phyloP scores from a whole-genome alignment of 1,140 invertebrate species.

The Wiebesia pumilae region DNA sequence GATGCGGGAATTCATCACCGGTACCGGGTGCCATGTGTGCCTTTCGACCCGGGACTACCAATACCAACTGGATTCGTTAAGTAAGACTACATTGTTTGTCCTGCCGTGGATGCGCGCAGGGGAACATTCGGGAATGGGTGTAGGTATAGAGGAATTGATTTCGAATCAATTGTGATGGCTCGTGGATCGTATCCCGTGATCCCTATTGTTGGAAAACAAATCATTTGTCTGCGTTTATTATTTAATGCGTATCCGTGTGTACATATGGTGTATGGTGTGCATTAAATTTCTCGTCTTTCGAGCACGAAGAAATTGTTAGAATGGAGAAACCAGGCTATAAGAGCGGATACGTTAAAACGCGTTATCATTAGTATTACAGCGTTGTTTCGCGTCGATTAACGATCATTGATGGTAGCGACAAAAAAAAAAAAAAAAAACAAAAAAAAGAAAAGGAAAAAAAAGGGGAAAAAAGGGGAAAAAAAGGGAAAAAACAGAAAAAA shows the following conservation, averaged over 20 bases:
- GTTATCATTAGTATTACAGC: too few species aligned
- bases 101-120: not conserved
- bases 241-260: too few species aligned
- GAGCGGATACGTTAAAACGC: too few species aligned
- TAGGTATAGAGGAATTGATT: not conserved
- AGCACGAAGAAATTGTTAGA: not conserved
- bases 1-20: not conserved
- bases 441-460: too few species aligned
- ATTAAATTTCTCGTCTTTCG: too few species aligned
- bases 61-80: not conserved
- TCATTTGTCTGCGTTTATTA: not conserved
- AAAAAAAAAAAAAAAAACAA: too few species aligned
- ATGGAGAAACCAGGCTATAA: too few species aligned
- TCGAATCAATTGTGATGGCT: not conserved
- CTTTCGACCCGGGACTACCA: not conserved
- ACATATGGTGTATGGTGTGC: too few species aligned
- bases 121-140: not conserved
- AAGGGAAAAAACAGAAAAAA: too few species aligned
- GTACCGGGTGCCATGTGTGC: not conserved
- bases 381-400: too few species aligned
- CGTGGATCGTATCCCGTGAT: not conserved
- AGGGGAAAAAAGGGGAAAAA: too few species aligned
- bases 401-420: too few species aligned
- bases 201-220: slow-evolving; percentile 15
- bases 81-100: not conserved